A percentile compares a stretch with the other conserved stretches of the same genome.
Conservation (phyloP, 2,113 vertebrate genomes). For the Verasper variegatus region DNA sequence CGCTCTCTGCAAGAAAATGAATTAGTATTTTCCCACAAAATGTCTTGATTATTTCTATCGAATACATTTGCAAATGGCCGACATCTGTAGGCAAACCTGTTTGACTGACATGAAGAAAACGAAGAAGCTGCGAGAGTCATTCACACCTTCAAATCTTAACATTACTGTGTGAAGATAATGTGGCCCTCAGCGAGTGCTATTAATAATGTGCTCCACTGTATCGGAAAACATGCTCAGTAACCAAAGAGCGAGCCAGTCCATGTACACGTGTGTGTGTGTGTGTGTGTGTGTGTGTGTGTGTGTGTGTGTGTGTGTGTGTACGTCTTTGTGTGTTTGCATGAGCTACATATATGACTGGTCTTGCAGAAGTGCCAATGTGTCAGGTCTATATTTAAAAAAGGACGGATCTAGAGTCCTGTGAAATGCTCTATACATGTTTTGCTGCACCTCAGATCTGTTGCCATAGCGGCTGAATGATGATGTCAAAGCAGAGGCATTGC, state of each 20-base stretch:
- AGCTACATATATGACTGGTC: neutral
- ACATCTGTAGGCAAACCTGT: neutral
- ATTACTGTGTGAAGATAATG: neutral
- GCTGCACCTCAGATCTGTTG: slow-evolving; percentile 72
- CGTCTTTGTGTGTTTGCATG: neutral
- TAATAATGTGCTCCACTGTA: slow-evolving; percentile 32
- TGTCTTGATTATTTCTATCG: no score
- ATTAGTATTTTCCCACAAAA: no score
- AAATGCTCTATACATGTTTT: slow-evolving; percentile 71
- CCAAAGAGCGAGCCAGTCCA: neutral
- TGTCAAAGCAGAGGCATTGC: slow-evolving; percentile 71
- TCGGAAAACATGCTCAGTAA: slow-evolving; percentile 26
- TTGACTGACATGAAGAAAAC: neutral
- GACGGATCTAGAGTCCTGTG: slow-evolving; percentile 46
- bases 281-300: slow-evolving; percentile 8
- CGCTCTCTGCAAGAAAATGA: no score
- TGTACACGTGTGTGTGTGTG: neutral
- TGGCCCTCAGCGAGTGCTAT: slow-evolving; percentile 25
- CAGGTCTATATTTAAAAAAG: slow-evolving; percentile 70
- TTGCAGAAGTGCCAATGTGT: slow-evolving; percentile 40
- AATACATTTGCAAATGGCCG: no score
- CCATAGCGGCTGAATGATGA: slow-evolving; percentile 70
- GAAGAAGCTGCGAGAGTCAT: neutral
- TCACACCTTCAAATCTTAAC: slow-evolving; percentile 20
- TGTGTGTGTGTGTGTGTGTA: slow-evolving; percentile 5